phyloP scores from a whole-genome alignment of 2,113 vertebrate species.

The Octodon degus region DNA sequence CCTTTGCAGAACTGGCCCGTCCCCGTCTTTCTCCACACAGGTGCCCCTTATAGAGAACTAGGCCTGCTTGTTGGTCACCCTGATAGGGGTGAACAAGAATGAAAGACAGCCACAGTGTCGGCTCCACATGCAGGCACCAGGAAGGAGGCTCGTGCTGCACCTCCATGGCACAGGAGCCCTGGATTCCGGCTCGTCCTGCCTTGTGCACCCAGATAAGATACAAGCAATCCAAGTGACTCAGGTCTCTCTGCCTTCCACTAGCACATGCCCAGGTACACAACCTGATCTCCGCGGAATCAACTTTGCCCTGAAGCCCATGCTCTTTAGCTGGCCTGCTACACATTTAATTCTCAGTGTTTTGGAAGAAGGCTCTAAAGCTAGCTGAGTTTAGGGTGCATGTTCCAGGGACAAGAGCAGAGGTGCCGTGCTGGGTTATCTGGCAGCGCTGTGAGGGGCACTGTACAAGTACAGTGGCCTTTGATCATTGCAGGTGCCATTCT shows the following conservation, averaged over 20 bases:
- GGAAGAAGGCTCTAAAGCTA: neutral
- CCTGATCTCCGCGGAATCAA: neutral
- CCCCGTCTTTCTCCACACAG: neutral
- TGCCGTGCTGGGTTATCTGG: neutral
- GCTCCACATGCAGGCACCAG: too few relatives aligned
- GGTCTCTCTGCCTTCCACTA: neutral
- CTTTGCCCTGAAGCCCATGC: neutral
- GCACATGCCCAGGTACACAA: neutral
- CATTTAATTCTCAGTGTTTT: neutral
- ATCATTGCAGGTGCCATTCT: neutral
- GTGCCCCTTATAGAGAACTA: neutral
- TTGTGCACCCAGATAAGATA: neutral
- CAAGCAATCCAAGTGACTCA: neutral
- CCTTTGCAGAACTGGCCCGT: neutral
- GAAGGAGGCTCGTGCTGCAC: neutral
- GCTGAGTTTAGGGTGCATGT: neutral
- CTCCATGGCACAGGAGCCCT: neutral
- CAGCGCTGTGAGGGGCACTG: neutral
- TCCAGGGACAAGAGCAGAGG: neutral
- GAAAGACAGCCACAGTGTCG: too few relatives aligned
- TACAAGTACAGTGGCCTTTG: rapidly evolving
- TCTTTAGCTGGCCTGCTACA: neutral
- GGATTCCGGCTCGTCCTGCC: neutral
- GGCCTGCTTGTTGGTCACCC: too few relatives aligned
- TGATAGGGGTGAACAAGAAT: too few relatives aligned